Percentiles rank a stretch among this genome's conserved stretches.
phyloP scores from a whole-genome alignment of 2,113 vertebrate genomes.

The Malurus cyaneus region DNA sequence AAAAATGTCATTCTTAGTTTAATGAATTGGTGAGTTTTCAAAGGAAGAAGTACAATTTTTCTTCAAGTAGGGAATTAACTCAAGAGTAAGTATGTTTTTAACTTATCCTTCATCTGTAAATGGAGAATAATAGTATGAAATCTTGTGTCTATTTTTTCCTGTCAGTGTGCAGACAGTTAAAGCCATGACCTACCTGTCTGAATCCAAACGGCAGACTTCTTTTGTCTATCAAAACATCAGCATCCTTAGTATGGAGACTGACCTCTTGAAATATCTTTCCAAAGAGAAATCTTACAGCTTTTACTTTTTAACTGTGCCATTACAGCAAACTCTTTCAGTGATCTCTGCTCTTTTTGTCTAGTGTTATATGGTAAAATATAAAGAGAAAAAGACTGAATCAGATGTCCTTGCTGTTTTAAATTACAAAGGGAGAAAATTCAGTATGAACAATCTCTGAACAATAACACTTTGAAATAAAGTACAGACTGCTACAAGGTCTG shows the following conservation, averaged over 20 bases:
- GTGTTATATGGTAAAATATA: not conserved
- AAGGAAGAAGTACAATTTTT: not conserved
- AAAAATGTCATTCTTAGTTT: constrained; percentile 1
- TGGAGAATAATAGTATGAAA: not conserved
- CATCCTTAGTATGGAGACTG: not conserved
- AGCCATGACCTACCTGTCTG: constrained; percentile 20
- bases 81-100: not conserved
- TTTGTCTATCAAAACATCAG: not conserved
- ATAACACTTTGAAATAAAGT: constrained; percentile 4
- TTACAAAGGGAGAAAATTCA: not conserved
- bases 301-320: constrained; percentile 5
- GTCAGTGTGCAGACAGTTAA: not conserved
- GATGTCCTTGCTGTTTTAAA: constrained; percentile 1
- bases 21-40: not conserved
- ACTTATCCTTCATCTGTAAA: not conserved
- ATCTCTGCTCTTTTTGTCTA: constrained; percentile 28
- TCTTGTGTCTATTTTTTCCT: not conserved
- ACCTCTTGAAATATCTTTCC: constrained; percentile 26
- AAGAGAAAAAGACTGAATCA: not conserved
- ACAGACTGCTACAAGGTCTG: not conserved
- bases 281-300: constrained; percentile 25
- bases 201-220: constrained; percentile 21
- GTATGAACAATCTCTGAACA: not conserved
- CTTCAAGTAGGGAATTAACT: not conserved
- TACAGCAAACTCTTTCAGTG: not conserved